These are phyloP conservation scores for Bombus turneri DNA, from an alignment of 1,140 invertebrate genomes.

Conservation along the genomic window DNA sequence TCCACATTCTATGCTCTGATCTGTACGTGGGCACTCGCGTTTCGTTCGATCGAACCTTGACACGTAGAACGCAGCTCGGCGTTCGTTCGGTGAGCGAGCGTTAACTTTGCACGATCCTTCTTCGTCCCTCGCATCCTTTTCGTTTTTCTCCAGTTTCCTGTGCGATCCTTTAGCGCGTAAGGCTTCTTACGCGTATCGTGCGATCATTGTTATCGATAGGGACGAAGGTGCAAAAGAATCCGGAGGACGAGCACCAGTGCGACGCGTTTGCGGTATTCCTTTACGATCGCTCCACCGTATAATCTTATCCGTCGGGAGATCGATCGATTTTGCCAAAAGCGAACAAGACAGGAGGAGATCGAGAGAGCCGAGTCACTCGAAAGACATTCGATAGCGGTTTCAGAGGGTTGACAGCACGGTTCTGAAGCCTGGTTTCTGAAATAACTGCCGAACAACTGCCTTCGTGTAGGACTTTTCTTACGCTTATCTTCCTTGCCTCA, in stretches of 20 bases:
- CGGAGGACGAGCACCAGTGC: not conserved
- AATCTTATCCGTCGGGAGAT: conserved; percentile 35
- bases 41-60: not conserved
- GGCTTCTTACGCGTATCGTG: conserved; percentile 36
- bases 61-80: no score
- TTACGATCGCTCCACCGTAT: conserved; percentile 39
- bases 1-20: not conserved
- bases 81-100: not conserved
- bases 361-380: conserved; percentile 48
- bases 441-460: conserved; percentile 14
- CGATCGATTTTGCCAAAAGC: conserved; percentile 45
- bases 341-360: not conserved
- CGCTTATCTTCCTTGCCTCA: conserved; percentile 20
- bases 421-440: conserved; percentile 37
- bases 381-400: conserved; percentile 43
- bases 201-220: conserved; percentile 39
- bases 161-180: not conserved
- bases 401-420: conserved; percentile 25
- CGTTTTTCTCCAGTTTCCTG: not conserved
- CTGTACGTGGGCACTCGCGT: not conserved
- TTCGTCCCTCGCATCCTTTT: not conserved
- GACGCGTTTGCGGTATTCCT: conserved; percentile 28
- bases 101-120: not conserved
- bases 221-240: conserved; percentile 33
- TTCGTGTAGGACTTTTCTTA: not conserved